Conservation (phyloP, 1,140 invertebrate genomes). For the Prorops nasuta region DNA sequence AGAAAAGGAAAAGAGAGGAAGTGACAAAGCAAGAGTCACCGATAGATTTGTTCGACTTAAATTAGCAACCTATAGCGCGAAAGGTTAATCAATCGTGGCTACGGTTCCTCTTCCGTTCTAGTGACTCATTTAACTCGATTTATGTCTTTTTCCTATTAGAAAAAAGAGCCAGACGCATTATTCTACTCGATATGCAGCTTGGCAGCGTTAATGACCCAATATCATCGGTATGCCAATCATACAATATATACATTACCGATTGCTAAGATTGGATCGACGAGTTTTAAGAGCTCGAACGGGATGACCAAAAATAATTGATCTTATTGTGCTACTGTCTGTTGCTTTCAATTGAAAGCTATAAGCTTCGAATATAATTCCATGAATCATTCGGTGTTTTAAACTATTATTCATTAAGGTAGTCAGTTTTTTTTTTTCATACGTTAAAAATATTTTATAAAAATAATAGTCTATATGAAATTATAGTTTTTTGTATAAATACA, state of each 20-base stretch:
- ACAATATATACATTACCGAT: neutral
- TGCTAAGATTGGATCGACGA: neutral
- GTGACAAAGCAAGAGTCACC: slow-evolving; percentile 4
- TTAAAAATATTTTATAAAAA: slow-evolving; percentile 4
- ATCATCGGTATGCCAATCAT: slow-evolving; percentile 10
- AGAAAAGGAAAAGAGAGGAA: slow-evolving; percentile 31
- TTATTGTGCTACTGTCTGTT: too few species aligned
- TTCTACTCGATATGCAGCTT: slow-evolving; percentile 8
- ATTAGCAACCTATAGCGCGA: slow-evolving; percentile 54
- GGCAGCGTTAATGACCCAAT: slow-evolving; percentile 14
- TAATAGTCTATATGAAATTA: too few species aligned
- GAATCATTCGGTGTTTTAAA: too few species aligned
- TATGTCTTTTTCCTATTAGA: slow-evolving; percentile 19
- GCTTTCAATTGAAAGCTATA: too few species aligned
- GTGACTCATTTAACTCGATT: slow-evolving; percentile 44
- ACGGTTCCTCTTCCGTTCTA: slow-evolving; percentile 27
- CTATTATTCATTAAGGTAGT: too few species aligned
- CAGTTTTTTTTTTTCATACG: neutral
- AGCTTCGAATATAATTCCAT: too few species aligned
- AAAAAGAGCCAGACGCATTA: slow-evolving; percentile 9
- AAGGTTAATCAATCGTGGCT: slow-evolving; percentile 42
- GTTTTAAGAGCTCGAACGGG: too few species aligned
- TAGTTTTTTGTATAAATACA: too few species aligned
- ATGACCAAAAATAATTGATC: too few species aligned
- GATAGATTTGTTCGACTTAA: slow-evolving; percentile 42